Base-by-base conservation (phyloP, 2,888 invertebrate species). In the Tiphia femorata region DNA sequence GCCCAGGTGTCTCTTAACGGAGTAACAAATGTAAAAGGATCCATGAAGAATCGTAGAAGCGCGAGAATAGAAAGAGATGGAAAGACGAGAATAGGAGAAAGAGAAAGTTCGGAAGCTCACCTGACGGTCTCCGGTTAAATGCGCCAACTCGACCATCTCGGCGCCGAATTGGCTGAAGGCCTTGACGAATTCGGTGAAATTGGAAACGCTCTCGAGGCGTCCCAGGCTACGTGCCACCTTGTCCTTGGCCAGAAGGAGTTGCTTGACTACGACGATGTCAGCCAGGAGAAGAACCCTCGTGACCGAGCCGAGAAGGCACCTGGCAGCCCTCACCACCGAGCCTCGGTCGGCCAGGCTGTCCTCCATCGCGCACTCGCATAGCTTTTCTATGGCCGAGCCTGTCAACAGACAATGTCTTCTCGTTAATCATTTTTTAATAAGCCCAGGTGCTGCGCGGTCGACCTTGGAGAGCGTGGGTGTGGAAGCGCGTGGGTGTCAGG, bases 81-180 rank as follows among this genome's bases (percentile, higher is more conserved):
- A n/a, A n/a, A n/a, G n/a, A n/a, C n/a, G n/a, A n/a, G n/a, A n/a
- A n/a, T n/a, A 33, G n/a, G 12, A 19, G 2, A 17, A 37, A n/a
- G n/a, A 17, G 10, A 23, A 30, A 12, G 21, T 3, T n/a, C n/a
- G n/a, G n/a, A n/a, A n/a, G 42, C 64, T 66, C 54, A 83, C 83
- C 81, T 91, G 90, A 73, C 91, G 84, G 77, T 90, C 91, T 12
- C 90, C 97, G 16, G 97, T 96, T 58, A 98, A 88, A 82, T 98
- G 94, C 19, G 98, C 98, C 71, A 99, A 86, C 83, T 98, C 98
- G 65, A 99, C 97, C 98, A 99, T 98, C 84, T 98, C 97, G 17
- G 93, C 93, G 33, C 98, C 99, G 84, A 99, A 98, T 84, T 97
- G 96, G 70, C 97, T 97, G 86, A 99, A 99, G 17, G 97, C 96